Conservation (phyloP, 2,797 vertebrate genomes). For the Odontamblyopus rebecca region DNA sequence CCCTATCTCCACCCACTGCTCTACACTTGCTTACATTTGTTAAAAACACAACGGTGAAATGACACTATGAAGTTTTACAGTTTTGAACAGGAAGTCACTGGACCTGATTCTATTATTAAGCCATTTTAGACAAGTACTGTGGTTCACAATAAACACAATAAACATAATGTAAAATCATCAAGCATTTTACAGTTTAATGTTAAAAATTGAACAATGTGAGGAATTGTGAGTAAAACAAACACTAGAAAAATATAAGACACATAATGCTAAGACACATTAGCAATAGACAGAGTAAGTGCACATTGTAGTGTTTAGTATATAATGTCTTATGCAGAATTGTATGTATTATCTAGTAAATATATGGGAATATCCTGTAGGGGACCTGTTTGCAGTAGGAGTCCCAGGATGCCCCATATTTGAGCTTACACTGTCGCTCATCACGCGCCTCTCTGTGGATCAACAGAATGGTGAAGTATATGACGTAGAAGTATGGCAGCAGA, state of each 20-base stretch:
- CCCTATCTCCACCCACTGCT: neutral
- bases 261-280: too few relatives aligned
- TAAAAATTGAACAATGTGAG: too few relatives aligned
- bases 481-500: conserved; percentile 88
- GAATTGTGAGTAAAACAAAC: too few relatives aligned
- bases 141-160: too few relatives aligned
- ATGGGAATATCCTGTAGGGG: conserved; percentile 89
- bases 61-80: neutral
- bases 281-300: neutral
- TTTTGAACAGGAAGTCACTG: too few relatives aligned
- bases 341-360: conserved; percentile 79
- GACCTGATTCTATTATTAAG: too few relatives aligned
- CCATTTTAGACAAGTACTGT: too few relatives aligned
- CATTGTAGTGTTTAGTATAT: neutral
- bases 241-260: too few relatives aligned
- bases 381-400: conserved; percentile 84
- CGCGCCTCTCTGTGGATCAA: conserved; percentile 87
- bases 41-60: neutral
- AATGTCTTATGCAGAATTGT: neutral
- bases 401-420: conserved; percentile 88
- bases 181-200: too few relatives aligned
- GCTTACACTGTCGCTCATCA: conserved; percentile 85
- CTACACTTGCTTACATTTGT: neutral
- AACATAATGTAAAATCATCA: too few relatives aligned
- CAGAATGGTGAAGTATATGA: conserved; percentile 83